These are phyloP conservation scores for Chionomys nivalis DNA, from an alignment of 2,113 vertebrate species.

Conservation along the genomic window DNA sequence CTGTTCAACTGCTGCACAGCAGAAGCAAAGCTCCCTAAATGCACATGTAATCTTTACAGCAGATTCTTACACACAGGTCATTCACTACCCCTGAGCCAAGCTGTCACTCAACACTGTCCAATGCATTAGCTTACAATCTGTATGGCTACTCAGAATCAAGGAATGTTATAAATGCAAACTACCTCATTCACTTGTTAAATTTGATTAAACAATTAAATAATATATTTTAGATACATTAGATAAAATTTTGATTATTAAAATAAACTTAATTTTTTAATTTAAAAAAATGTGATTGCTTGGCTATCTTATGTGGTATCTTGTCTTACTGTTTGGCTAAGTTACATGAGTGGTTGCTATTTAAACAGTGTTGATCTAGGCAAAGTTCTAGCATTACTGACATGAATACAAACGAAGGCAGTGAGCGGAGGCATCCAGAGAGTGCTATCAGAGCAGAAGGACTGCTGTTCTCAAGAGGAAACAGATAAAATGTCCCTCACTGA, in stretches of 20 bases:
- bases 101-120: background rate
- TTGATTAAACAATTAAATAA: constrained; percentile 14
- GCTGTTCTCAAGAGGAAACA: background rate
- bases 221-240: background rate
- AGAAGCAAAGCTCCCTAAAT: background rate
- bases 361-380: background rate
- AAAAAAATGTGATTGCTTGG: background rate
- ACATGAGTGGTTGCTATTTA: background rate
- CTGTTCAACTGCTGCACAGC: background rate
- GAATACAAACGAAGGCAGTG: background rate
- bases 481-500: background rate
- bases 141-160: background rate
- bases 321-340: background rate
- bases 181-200: background rate
- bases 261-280: background rate
- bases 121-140: background rate
- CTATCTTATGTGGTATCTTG: background rate
- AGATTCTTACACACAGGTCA: background rate
- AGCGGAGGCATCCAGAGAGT: background rate
- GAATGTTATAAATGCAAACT: background rate
- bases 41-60: background rate
- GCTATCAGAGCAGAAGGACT: background rate
- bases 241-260: constrained; percentile 32
- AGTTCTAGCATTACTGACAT: background rate
- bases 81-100: too few relatives aligned